phyloP scores from a whole-genome alignment of 2,888 invertebrate species.

The Andricus quercusramuli region DNA sequence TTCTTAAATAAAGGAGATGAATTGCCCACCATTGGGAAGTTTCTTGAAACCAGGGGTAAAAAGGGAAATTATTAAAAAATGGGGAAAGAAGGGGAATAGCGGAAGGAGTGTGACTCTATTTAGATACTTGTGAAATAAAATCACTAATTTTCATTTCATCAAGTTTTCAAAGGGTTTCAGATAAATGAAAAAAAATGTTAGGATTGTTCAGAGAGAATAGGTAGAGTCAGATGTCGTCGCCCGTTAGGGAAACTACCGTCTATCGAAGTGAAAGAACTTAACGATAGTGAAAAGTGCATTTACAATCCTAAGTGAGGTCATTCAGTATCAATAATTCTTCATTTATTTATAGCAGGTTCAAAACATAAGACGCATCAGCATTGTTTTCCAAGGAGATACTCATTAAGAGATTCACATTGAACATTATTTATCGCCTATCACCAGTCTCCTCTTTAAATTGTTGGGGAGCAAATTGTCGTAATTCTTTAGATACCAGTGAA shows the following conservation, averaged over 20 bases:
- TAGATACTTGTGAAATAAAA: too few species aligned
- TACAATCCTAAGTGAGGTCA: constrained; percentile 59
- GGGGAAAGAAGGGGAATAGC: too few species aligned
- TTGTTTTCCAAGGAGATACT: constrained; percentile 67
- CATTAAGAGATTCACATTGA: constrained; percentile 41
- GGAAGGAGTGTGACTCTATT: too few species aligned
- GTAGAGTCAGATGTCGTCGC: not conserved
- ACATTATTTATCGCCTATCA: constrained; percentile 42
- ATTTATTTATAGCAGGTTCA: constrained; percentile 72
- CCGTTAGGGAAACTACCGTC: constrained; percentile 4
- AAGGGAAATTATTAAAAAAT: too few species aligned
- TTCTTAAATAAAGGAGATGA: too few species aligned
- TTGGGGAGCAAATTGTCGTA: not conserved
- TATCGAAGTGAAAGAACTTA: constrained; percentile 56
- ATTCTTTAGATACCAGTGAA: not conserved
- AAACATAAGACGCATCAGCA: constrained; percentile 68
- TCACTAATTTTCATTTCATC: too few species aligned
- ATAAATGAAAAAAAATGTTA: not conserved
- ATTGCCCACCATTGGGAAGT: too few species aligned
- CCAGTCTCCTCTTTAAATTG: not conserved
- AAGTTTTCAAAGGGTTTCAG: too few species aligned
- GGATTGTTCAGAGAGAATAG: not conserved
- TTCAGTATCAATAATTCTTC: constrained; percentile 71
- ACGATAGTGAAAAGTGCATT: constrained; percentile 62
- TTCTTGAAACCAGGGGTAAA: too few species aligned